Conservation (phyloP, 23 tunicate species). For the Pegea sp. region DNA sequence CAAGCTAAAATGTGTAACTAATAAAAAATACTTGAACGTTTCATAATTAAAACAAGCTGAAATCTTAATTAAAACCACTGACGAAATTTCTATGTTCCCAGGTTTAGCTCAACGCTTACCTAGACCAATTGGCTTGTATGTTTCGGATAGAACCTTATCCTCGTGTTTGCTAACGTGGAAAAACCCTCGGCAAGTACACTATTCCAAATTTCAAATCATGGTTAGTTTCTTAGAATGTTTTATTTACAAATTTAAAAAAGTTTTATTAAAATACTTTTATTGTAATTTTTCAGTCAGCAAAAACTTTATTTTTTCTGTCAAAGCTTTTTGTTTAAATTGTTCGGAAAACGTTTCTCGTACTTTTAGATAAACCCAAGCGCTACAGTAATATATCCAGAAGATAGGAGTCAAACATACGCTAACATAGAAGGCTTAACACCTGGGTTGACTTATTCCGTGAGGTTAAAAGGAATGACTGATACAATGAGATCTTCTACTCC, state of each 20-base stretch:
- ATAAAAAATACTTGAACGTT: too few species aligned
- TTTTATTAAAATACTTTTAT: too few species aligned
- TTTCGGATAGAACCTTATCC: not conserved
- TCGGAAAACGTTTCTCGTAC: too few species aligned
- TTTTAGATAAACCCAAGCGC: not conserved
- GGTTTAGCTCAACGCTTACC: not conserved
- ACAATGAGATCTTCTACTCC: conserved; percentile 1
- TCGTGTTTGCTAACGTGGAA: not conserved
- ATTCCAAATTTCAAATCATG: not conserved
- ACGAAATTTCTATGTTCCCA: too few species aligned
- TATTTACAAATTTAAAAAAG: too few species aligned
- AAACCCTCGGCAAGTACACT: not conserved
- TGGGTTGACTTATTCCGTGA: not conserved
- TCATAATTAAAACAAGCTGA: too few species aligned
- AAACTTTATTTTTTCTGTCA: not conserved
- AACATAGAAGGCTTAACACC: not conserved
- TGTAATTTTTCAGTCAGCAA: too few species aligned
- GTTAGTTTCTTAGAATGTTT: not conserved
- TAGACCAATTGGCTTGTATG: not conserved
- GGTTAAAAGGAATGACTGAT: not conserved
- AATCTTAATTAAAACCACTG: too few species aligned
- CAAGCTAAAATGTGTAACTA: too few species aligned
- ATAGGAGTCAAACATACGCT: not conserved
- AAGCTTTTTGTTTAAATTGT: not conserved
- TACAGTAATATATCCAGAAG: not conserved